These are phyloP conservation scores for Blastobasis lacticolella DNA, from an alignment of 2,888 invertebrate genomes.

Conservation along the genomic window DNA sequence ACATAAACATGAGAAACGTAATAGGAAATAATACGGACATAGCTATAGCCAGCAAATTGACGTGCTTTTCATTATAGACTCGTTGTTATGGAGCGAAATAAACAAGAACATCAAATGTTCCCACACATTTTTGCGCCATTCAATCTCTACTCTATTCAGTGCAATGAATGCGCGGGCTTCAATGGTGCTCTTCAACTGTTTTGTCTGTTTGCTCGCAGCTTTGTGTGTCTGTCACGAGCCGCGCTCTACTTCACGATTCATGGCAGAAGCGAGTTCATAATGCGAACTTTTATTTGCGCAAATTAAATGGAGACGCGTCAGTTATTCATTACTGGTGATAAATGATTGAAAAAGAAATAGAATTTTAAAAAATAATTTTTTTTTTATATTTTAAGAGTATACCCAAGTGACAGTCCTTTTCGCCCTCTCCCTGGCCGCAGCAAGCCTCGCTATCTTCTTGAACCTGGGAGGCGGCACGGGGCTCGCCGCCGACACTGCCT, in stretches of 20 bases:
- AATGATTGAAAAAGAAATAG: too few relatives aligned
- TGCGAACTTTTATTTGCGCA: constrained; percentile 26
- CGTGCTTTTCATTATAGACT: constrained; percentile 28
- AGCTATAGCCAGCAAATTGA: constrained; percentile 14
- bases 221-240: constrained; percentile 44
- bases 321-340: constrained; percentile 4
- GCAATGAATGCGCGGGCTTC: constrained; percentile 30
- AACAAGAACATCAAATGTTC: constrained; percentile 41
- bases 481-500: constrained; percentile 22
- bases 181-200: constrained; percentile 32
- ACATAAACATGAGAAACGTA: too few relatives aligned
- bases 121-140: constrained; percentile 46
- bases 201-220: constrained; percentile 38
- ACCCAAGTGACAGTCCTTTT: constrained; percentile 63
- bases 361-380: too few relatives aligned
- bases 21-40: too few relatives aligned
- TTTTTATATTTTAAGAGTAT: constrained; percentile 9
- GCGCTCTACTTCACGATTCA: constrained; percentile 20
- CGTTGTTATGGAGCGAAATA: constrained; percentile 22
- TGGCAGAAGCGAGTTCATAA: constrained; percentile 34
- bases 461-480: constrained; percentile 64
- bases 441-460: constrained; percentile 59
- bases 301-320: constrained; percentile 11
- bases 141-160: constrained; percentile 33
- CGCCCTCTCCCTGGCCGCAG: constrained; percentile 42